Base-by-base conservation (phyloP, 2,888 invertebrate species). In the Stictocephala bisonia region DNA sequence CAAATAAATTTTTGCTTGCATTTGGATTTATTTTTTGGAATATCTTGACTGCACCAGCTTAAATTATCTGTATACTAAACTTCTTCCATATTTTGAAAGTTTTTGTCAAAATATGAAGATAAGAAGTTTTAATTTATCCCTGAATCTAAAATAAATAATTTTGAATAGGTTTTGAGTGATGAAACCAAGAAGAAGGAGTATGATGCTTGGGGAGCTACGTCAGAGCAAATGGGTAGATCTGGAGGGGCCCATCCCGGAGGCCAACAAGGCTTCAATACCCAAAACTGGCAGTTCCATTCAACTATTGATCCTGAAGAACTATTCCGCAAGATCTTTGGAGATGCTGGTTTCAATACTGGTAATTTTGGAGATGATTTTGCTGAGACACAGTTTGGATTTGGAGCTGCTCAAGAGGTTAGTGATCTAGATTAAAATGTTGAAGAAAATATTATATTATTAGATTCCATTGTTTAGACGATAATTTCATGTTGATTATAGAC, bases 271-370 rank as follows among this genome's bases (percentile, higher is more conserved):
- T 82, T 89, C 0, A 87, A 91, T 81, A 87, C 88, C 50, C 90
- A 92, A 80, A 89, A 88, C 79, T 96, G 95, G 94, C 90, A 93
- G 80, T 97, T 94, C 82, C 92, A 93, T 77, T 93, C 95, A 0
- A 90, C 90, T 7, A 91, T 98, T 78, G 96, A 99, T 84, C 97
- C 99, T 0, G 98, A 99, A 82, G 98, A 99, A 84, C 84, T 99
- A 41, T 99, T 99, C 85, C 88, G 97, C 69, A 96, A 94, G 85
- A 98, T 99, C 81, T 99, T 99, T 84, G 94, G 94, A n/a, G 92
- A 93, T 79, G 90, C 90, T 27, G 91, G 91, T 31, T 93, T 93
- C 81, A 86, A 87, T 77, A 81, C 82, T 6, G 81, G 83, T 70
- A 71, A 77, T 18, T 74, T 74, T 15, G 86, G 87, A 72, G 92